These are phyloP conservation scores for Lates calcarifer DNA, from an alignment of 2,113 vertebrate genomes.

Conservation along the genomic window DNA sequence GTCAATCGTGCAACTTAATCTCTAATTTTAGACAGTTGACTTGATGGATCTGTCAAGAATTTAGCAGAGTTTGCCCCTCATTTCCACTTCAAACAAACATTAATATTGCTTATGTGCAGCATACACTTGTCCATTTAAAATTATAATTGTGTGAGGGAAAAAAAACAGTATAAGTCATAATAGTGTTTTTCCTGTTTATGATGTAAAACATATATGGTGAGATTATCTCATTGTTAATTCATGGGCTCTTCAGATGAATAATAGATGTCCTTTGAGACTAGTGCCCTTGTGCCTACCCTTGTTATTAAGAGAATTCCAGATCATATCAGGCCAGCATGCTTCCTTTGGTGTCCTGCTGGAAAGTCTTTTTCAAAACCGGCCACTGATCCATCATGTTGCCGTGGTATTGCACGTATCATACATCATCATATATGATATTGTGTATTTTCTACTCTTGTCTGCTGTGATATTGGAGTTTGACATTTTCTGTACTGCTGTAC, in stretches of 20 bases:
- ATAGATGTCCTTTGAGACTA: slow-evolving; percentile 81
- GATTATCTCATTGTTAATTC: slow-evolving; percentile 83
- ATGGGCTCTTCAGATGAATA: slow-evolving; percentile 84
- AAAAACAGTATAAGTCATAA: slow-evolving; percentile 51
- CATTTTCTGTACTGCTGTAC: background rate
- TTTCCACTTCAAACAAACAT: slow-evolving; percentile 27
- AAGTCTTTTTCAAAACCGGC: slow-evolving; percentile 48
- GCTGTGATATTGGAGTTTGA: slow-evolving; percentile 19
- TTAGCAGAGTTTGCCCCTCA: background rate
- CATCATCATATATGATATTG: slow-evolving; percentile 35
- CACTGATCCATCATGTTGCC: slow-evolving; percentile 64
- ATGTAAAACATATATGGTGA: slow-evolving; percentile 81
- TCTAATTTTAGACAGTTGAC: background rate
- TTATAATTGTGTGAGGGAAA: slow-evolving; percentile 19
- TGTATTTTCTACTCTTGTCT: slow-evolving; percentile 4
- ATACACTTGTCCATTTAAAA: slow-evolving; percentile 9
- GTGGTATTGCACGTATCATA: slow-evolving; percentile 48
- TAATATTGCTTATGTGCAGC: slow-evolving; percentile 23
- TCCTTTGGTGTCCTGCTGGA: slow-evolving; percentile 66
- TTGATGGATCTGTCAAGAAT: background rate
- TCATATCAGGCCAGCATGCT: slow-evolving; percentile 64
- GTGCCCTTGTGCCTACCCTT: slow-evolving; percentile 76
- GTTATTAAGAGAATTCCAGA: slow-evolving; percentile 79
- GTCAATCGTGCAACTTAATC: background rate
- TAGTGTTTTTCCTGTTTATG: slow-evolving; percentile 73